Base-by-base conservation (phyloP, 1,140 invertebrate genomes). In the Conopomorpha cramerella region DNA sequence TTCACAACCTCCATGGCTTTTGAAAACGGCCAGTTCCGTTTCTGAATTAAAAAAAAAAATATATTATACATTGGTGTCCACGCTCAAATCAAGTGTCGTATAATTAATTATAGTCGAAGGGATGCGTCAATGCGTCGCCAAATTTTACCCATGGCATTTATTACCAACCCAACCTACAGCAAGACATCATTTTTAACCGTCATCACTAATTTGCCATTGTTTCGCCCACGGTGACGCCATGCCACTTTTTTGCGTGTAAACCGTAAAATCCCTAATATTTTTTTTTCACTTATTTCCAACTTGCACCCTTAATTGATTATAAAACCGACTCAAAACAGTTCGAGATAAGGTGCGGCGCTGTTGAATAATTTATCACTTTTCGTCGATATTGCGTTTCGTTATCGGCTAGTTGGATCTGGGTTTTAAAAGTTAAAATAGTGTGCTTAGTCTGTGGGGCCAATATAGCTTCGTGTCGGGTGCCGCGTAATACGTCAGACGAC, bases 251-350 rank as follows among this genome's bases (percentile, higher is more conserved):
- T 64, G 45, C 47, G n/a, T 38, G 49, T 52, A 61, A 65, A 74
- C 66, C 70, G 70, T 74, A 74, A 74, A 74, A 61, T 59, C 67
- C n/a, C n/a, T n/a, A n/a, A 70, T n/a, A n/a, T n/a, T n/a, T n/a
- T n/a, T n/a, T n/a, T n/a, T n/a, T n/a, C n/a, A n/a, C n/a, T n/a
- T n/a, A n/a, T n/a, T n/a, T n/a, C n/a, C 49, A 55, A 41, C 51
- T 50, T n/a, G n/a, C 49, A 55, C 41, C 51, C 51, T 58, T 65
- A 64, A 70, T 63, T 64, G 61, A 70, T 68, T 68, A 61, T 63
- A 60, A 63, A 58, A 35, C 33, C 16, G 19, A 23, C 10, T 4
- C 19, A 10, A 23, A 27, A 33, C 16, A 18, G 12, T 33, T n/a
- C 16, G 1, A 16, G 32, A 34, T 34, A 34, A 34, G 32, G 23